Base-by-base conservation (phyloP, 2,797 vertebrate species). In the Ctenochaetus hawaiiensis region DNA sequence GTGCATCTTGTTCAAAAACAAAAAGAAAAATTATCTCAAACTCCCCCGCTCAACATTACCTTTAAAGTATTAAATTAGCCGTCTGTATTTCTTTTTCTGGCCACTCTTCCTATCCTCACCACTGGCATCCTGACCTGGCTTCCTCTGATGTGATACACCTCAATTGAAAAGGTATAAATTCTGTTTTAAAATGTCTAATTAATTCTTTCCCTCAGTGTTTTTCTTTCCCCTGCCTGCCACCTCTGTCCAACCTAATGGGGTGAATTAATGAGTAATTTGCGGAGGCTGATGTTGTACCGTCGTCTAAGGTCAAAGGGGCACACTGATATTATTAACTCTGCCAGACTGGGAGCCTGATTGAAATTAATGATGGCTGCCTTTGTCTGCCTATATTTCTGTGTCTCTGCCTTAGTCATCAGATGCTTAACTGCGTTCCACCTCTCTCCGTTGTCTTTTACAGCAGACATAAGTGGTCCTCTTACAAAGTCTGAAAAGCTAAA, bases 281-380 rank as follows among this genome's bases (percentile, higher is more conserved):
- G n/a, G 79, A 82, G 82, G 85, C 76, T 87, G 81, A 74, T 91
- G 87, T 88, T 44, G 69, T 57, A 48, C 60, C 60, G 58, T 75
- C 39, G 14, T 81, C 69, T 58, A 72, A 86, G 89, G 86, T 92
- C 84, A 87, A 68, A 74, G 60, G 66, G 78, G 63, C 56, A 39
- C 79, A 75, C 85, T 87, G 84, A 90, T 89, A 78, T 89, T 83
- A 91, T 92, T 90, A 95, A 92, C 84, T 91, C 82, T 86, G 77
- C 83, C 87, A 90, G 83, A 88, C 81, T 84, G 63, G 63, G 76
- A 76, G 81, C 68, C 83, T 90, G 79, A 92, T 90, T 90, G 84
- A 89, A 92, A 90, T 90, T 83, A 91, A 90, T 90, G 75, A 82
- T 3, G 53, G 59, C 62, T 73, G 68, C 65, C 57, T 48, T 63